Conservation (phyloP, 2,113 vertebrate species). For the Sceloporus tristichus region DNA sequence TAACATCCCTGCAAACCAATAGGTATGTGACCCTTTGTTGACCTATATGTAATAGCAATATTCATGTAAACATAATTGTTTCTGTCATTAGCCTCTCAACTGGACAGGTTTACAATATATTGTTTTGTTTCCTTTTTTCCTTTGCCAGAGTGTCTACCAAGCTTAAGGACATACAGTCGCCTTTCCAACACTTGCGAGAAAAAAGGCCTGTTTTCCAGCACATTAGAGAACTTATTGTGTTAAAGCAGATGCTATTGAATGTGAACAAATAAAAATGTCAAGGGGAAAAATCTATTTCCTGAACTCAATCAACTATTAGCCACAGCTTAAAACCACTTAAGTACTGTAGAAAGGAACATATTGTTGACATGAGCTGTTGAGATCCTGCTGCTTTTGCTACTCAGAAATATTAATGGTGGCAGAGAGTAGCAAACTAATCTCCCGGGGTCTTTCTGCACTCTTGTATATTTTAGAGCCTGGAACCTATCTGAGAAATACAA, state of each 20-base stretch:
- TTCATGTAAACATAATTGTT: background rate
- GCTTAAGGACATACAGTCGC: constrained; percentile 14
- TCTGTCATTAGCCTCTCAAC: background rate
- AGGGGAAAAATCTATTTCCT: constrained; percentile 64
- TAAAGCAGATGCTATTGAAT: constrained; percentile 56
- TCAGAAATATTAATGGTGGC: constrained; percentile 35
- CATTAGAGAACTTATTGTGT: constrained; percentile 55
- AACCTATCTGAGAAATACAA: background rate
- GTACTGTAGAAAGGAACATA: constrained; percentile 48
- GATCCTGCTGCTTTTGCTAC: constrained; percentile 27
- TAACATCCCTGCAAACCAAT: constrained; percentile 53
- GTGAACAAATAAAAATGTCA: constrained; percentile 64
- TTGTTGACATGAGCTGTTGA: constrained; percentile 39
- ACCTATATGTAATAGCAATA: background rate
- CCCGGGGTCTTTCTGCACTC: background rate
- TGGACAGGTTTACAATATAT: background rate
- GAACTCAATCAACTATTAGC: constrained; percentile 60
- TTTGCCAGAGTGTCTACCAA: constrained; percentile 5
- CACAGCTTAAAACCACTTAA: constrained; percentile 35
- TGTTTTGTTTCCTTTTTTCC: background rate
- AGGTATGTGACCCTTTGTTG: constrained; percentile 34
- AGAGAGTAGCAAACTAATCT: constrained; percentile 22
- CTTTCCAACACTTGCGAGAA: constrained; percentile 39
- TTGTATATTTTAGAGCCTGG: background rate
- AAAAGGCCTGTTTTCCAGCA: constrained; percentile 43